Evolutionary conservation across 2,797 vertebrate species (phyloP).

Genomic region (Amblyraja radiata): DNA sequence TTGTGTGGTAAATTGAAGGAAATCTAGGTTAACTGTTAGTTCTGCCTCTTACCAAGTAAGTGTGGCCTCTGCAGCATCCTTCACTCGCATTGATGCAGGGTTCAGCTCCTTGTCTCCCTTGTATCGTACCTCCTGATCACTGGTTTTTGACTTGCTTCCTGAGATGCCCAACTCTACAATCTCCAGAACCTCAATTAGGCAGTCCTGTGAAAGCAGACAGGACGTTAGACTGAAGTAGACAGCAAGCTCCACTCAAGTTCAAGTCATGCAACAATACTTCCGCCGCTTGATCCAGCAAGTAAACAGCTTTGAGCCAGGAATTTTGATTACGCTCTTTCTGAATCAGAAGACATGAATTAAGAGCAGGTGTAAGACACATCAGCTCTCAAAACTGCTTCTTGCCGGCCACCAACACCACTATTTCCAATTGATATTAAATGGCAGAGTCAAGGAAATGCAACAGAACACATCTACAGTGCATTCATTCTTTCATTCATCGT

Average conservation of each 20-base stretch:
- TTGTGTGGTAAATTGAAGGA: not conserved
- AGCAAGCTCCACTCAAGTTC: not conserved
- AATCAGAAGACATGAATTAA: too few species aligned
- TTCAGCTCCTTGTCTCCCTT: slow-evolving; percentile 87
- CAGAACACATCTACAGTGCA: not conserved
- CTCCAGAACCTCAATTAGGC: slow-evolving; percentile 80
- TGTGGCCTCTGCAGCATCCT: slow-evolving; percentile 86
- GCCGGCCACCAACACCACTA: too few species aligned
- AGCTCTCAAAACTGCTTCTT: too few species aligned
- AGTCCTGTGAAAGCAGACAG: slow-evolving; percentile 62
- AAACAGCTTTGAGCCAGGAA: too few species aligned
- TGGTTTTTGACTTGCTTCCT: slow-evolving; percentile 77
- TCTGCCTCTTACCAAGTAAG: slow-evolving; percentile 72
- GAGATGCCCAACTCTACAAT: slow-evolving; percentile 92
- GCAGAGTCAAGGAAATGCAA: too few species aligned
- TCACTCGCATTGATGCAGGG: slow-evolving; percentile 85
- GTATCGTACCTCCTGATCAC: slow-evolving; percentile 73
- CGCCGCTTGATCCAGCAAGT: too few species aligned
- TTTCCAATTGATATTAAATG: too few species aligned
- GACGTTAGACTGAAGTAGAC: not conserved
- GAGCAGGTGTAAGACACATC: too few species aligned
- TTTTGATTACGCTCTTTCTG: not conserved
- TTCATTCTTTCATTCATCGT: too few species aligned
- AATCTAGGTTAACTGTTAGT: not conserved
- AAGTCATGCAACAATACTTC: too few species aligned